phyloP scores from a whole-genome alignment of 2,888 invertebrate species.

The Euplexia lucipara region DNA sequence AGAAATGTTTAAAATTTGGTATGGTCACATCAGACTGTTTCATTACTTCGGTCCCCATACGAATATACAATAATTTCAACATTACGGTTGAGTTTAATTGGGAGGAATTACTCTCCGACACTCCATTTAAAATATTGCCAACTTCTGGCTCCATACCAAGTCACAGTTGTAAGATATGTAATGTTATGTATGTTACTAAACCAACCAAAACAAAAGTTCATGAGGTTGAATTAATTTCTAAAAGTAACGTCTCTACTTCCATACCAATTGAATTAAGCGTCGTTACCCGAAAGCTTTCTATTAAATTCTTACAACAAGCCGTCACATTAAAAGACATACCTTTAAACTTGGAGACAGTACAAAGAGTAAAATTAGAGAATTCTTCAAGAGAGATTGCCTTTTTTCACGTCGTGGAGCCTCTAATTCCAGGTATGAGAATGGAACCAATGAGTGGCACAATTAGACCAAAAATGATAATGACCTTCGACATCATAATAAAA shows the following conservation, averaged over 20 bases:
- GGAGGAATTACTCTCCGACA: slow-evolving; percentile 76
- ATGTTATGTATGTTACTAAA: slow-evolving; percentile 78
- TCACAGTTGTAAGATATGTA: slow-evolving; percentile 81
- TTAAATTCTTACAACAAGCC: slow-evolving; percentile 82
- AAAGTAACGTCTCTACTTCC: slow-evolving; percentile 63
- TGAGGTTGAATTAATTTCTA: slow-evolving; percentile 79
- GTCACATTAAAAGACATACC: slow-evolving; percentile 84
- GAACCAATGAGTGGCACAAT: slow-evolving; percentile 89
- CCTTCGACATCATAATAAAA: slow-evolving; percentile 84
- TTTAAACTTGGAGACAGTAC: slow-evolving; percentile 80
- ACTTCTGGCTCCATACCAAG: slow-evolving; percentile 75
- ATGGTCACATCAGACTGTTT: slow-evolving; percentile 85
- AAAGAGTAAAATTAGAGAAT: slow-evolving; percentile 89
- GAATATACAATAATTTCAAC: slow-evolving; percentile 82
- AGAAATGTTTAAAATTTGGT: slow-evolving; percentile 84
- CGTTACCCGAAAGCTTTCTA: slow-evolving; percentile 81
- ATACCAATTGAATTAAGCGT: slow-evolving; percentile 81
- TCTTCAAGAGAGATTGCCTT: slow-evolving; percentile 88
- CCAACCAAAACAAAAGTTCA: slow-evolving; percentile 82
- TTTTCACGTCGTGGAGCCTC: slow-evolving; percentile 88
- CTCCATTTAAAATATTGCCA: slow-evolving; percentile 84
- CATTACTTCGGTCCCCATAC: slow-evolving; percentile 81
- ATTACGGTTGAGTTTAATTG: slow-evolving; percentile 78
- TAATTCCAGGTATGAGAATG: slow-evolving; percentile 85
- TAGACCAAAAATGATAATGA: slow-evolving; percentile 86